These are phyloP conservation scores for human DNA, from an alignment of 2,113 vertebrate genomes.

Conservation along the genomic window GRCh38 chr5:140216001-140216500, in stretches of 20 bases:
- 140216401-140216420: not conserved
- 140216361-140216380: not conserved
- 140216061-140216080: too few species aligned
- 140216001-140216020: too few species aligned
- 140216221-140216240: not conserved
- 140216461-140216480: not conserved
- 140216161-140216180: not conserved
- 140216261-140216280: not conserved
- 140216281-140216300: not conserved
- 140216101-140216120: too few species aligned
- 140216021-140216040: too few species aligned
- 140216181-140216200: not conserved
- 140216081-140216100: too few species aligned
- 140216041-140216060: too few species aligned
- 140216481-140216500: not conserved
- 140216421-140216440: not conserved
- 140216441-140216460: not conserved
- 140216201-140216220: not conserved
- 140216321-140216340: not conserved
- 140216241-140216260: not conserved
- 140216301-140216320: not conserved
- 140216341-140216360: not conserved
- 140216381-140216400: not conserved
- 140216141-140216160: too few species aligned
- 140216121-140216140: too few species aligned